These are phyloP conservation scores for Orgyia antiqua DNA, from an alignment of 2,888 invertebrate genomes.

Conservation along the genomic window DNA sequence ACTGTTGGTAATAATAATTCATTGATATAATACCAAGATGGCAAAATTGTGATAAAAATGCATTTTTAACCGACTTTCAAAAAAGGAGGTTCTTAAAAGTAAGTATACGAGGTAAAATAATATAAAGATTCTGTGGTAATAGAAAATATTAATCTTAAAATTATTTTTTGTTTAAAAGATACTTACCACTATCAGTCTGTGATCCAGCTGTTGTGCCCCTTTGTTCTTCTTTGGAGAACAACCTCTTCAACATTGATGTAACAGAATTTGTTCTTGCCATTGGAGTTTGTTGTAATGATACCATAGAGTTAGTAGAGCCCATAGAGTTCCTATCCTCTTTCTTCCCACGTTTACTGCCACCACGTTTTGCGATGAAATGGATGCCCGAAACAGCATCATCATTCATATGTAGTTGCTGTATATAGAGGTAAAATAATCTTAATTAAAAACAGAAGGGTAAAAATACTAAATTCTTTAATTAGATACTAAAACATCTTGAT, in stretches of 20 bases:
- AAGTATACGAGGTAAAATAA: no score
- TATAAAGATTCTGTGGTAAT: no score
- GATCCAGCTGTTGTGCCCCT: conserved; percentile 40
- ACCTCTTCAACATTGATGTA: conserved; percentile 85
- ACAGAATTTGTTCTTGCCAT: conserved; percentile 87
- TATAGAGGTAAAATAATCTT: conserved; percentile 1
- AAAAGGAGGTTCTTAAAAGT: no score
- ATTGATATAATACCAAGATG: no score
- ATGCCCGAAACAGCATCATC: conserved; percentile 86
- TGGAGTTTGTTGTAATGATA: conserved; percentile 81
- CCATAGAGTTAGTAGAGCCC: conserved; percentile 71
- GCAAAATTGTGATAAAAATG: no score
- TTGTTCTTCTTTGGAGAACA: conserved; percentile 86
- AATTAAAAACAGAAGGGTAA: no score
- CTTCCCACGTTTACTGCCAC: conserved; percentile 68
- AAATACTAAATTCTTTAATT: no score
- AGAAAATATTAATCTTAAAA: no score
- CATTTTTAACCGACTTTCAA: no score
- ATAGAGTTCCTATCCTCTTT: conserved; percentile 63
- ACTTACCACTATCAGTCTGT: conserved; percentile 71
- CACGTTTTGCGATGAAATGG: conserved; percentile 82
- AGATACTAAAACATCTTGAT: no score
- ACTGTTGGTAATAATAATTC: no score
- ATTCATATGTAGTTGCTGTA: conserved; percentile 75
- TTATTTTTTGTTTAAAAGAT: no score